Conservation (phyloP, 2,113 vertebrate species). For the Neodon shergylaensis region DNA sequence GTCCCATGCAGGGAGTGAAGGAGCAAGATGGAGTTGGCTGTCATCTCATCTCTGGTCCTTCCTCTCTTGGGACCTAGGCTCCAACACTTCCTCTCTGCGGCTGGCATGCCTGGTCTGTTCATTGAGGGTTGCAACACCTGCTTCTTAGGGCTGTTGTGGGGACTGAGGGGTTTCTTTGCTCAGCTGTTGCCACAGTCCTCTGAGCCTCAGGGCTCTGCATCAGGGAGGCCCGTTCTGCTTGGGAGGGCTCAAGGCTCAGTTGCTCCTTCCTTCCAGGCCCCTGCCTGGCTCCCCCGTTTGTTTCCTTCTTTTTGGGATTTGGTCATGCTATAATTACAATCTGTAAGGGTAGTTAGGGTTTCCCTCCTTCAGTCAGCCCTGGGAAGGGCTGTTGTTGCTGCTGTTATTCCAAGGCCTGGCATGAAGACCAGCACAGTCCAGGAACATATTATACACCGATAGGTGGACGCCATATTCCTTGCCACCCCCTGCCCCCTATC, state of each 20-base stretch:
- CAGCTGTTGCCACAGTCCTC: not conserved
- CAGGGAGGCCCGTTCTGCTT: not conserved
- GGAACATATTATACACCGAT: rapidly evolving
- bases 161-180: not conserved
- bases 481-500: not conserved
- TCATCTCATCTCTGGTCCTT: not conserved
- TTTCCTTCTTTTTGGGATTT: not conserved
- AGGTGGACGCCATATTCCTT: not conserved
- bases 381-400: rapidly evolving
- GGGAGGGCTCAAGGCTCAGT: not conserved
- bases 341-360: not conserved
- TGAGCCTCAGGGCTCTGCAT: not conserved
- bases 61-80: constrained; percentile 18
- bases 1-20: not conserved
- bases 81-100: constrained; percentile 45
- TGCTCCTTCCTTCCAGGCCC: not conserved
- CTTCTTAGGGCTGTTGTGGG: not conserved
- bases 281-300: rapidly evolving
- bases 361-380: not conserved
- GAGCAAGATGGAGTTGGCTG: not conserved
- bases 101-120: not conserved
- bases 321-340: not conserved
- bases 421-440: rapidly evolving
- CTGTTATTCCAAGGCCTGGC: rapidly evolving
- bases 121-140: not conserved